These are phyloP conservation scores for Caerostris extrusa DNA, from an alignment of 1,140 invertebrate genomes.

Conservation along the genomic window DNA sequence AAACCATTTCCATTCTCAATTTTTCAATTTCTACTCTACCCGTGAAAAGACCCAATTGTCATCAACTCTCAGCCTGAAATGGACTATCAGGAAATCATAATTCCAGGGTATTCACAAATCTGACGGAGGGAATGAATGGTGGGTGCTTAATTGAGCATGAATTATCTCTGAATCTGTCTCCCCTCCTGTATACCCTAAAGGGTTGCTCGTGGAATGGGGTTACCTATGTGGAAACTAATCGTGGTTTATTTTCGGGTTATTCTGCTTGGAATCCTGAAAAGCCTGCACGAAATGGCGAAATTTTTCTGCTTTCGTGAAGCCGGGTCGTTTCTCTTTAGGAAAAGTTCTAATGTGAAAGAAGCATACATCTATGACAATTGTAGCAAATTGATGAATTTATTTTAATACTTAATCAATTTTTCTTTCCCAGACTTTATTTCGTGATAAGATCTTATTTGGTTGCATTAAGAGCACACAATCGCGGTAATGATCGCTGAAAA, in stretches of 20 bases:
- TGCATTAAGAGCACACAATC: background rate
- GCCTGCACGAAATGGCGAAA: background rate
- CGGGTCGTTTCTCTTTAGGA: background rate
- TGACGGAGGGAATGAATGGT: background rate
- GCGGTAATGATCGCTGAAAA: background rate
- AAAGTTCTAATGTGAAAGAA: background rate
- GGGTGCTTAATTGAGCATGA: constrained; percentile 74
- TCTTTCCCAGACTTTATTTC: background rate
- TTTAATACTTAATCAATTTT: background rate
- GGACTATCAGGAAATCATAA: constrained; percentile 49
- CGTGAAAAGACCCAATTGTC: constrained; percentile 40
- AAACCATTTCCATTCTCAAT: constrained; percentile 58
- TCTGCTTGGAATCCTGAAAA: background rate
- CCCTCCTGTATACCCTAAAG: constrained; percentile 7
- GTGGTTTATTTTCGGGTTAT: constrained; percentile 26
- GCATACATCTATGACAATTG: background rate
- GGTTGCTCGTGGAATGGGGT: constrained; percentile 43
- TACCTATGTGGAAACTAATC: constrained; percentile 48
- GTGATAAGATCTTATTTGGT: background rate
- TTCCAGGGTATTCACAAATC: constrained; percentile 18
- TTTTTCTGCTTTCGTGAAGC: background rate
- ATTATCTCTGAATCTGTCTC: constrained; percentile 57
- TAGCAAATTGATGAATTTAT: background rate
- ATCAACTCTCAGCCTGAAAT: constrained; percentile 6
- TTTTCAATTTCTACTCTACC: constrained; percentile 14